Evolutionary conservation across 2,888 invertebrate species (phyloP).

Genomic region (Linnaemya vulpina): DNA sequence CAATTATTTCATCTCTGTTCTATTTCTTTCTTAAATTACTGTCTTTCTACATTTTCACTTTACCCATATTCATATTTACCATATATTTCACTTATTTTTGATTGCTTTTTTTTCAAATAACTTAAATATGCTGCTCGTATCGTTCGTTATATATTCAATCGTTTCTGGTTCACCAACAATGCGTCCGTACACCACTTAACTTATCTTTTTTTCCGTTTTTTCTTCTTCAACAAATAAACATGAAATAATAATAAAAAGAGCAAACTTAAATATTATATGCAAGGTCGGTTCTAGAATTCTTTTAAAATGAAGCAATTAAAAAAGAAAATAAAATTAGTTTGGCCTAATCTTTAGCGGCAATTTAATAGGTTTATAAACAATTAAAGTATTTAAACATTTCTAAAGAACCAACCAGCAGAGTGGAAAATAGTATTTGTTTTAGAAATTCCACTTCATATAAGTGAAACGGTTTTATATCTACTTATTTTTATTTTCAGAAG

Average conservation of each 20-base stretch:
- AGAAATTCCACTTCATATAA: no score
- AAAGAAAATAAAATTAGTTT: not conserved
- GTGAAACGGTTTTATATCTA: no score
- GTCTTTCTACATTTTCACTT: constrained; percentile 26
- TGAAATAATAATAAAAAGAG: constrained; percentile 4
- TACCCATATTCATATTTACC: not conserved
- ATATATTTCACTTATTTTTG: not conserved
- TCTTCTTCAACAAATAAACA: constrained; percentile 46
- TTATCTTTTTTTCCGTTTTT: no score
- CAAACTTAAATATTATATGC: constrained; percentile 8
- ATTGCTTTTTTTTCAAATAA: not conserved
- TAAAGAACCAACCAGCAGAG: no score
- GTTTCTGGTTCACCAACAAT: constrained; percentile 30
- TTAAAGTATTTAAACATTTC: no score
- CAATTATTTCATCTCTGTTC: constrained; percentile 18
- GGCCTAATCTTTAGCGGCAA: no score
- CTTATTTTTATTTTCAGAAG: no score
- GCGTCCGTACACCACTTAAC: constrained; percentile 44
- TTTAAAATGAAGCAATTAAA: no score
- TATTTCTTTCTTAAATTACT: constrained; percentile 19
- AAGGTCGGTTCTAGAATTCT: not conserved
- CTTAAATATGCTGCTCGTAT: not conserved
- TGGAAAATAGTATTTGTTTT: no score
- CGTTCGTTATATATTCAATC: constrained; percentile 14
- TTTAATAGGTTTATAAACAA: no score